A percentile compares a stretch with the other conserved stretches of the same genome.
These are phyloP conservation scores for Rutpela maculata DNA, from an alignment of 2,888 invertebrate genomes.

Conservation along the genomic window DNA sequence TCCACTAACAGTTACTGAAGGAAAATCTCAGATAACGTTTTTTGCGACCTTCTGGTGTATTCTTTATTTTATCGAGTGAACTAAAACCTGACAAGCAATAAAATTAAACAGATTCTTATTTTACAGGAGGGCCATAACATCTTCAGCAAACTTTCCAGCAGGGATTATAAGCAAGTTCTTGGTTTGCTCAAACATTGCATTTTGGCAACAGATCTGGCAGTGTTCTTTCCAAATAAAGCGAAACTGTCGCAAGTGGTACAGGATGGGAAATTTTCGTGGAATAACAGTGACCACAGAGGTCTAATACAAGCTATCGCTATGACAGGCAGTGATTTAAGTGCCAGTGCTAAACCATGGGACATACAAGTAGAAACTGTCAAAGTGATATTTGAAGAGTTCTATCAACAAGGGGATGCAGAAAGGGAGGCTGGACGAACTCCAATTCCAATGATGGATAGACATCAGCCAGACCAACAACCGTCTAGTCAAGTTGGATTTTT, in stretches of 20 bases:
- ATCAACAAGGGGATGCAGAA: conserved; percentile 80
- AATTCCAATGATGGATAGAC: conserved; percentile 83
- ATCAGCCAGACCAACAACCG: conserved; percentile 84
- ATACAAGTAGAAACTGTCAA: conserved; percentile 86
- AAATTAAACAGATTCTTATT: conserved; percentile 26
- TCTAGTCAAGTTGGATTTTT: conserved; percentile 89
- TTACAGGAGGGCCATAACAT: conserved; percentile 90
- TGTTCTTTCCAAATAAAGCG: conserved; percentile 86
- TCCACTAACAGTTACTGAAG: too few species aligned
- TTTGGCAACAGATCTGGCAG: conserved; percentile 88
- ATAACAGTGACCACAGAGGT: conserved; percentile 80
- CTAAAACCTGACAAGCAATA: too few species aligned
- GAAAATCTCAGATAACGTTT: too few species aligned
- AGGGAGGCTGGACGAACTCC: conserved; percentile 76
- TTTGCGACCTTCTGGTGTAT: too few species aligned
- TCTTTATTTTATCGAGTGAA: too few species aligned
- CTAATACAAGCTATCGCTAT: conserved; percentile 86
- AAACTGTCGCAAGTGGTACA: conserved; percentile 77
- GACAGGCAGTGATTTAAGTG: conserved; percentile 90
- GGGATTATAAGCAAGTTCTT: conserved; percentile 86
- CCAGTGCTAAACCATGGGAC: conserved; percentile 90
- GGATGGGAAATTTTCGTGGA: conserved; percentile 80
- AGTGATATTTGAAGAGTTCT: conserved; percentile 88
- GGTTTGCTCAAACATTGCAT: conserved; percentile 88
- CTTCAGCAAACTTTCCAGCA: conserved; percentile 82